Conservation (phyloP, 2,113 vertebrate genomes). For the Arvicanthis niloticus region DNA sequence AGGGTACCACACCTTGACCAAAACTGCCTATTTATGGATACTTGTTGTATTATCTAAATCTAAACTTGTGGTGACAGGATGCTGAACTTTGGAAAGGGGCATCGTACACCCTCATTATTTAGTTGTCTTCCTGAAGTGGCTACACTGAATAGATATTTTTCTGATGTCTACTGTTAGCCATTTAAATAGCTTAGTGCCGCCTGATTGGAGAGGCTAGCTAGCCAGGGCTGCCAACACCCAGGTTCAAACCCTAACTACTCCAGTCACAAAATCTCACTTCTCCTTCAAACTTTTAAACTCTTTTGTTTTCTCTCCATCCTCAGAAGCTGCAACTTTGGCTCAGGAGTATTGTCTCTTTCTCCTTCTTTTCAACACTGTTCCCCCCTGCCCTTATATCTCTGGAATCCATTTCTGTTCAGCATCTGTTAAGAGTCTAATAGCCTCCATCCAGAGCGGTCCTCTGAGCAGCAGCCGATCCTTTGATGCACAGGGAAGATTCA, state of each 20-base stretch:
- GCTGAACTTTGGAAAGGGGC: not conserved
- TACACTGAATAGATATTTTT: not conserved
- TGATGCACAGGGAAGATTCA: not conserved
- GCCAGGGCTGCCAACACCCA: not conserved
- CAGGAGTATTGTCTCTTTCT: not conserved
- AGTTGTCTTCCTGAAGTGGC: not conserved
- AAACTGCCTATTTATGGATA: not conserved
- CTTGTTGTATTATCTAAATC: not conserved
- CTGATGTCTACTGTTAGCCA: not conserved
- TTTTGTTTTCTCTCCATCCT: not conserved
- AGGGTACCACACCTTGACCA: not conserved
- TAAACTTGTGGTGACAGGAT: not conserved
- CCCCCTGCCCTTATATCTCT: fast-evolving
- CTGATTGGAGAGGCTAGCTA: not conserved
- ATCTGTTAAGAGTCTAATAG: not conserved
- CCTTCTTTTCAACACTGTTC: not conserved
- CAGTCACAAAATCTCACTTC: not conserved
- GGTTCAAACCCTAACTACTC: too few species aligned
- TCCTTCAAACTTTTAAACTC: not conserved
- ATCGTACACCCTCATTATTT: not conserved
- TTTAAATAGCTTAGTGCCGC: not conserved
- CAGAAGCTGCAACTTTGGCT: not conserved
- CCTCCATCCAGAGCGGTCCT: not conserved
- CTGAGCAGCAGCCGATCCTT: not conserved
- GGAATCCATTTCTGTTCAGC: not conserved